Evolutionary conservation across 2,888 invertebrate genomes (phyloP), one percentile per base, ranked within the genome.

Genomic region (Ophion ellenae): DNA sequence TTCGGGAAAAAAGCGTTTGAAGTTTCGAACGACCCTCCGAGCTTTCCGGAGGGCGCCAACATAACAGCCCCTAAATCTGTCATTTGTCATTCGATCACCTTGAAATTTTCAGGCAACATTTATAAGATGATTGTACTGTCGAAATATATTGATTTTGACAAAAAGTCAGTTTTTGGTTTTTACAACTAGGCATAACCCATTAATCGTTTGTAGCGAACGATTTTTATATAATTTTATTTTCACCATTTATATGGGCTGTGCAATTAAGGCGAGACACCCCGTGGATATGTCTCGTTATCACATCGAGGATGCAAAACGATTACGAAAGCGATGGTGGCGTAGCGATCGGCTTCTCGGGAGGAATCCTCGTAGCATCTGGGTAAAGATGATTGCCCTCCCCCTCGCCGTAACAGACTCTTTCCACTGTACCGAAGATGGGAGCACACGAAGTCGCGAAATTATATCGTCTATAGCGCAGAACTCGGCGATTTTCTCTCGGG

Each of bases 261-360:
- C 14, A 14, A 53, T 24, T 36, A 6, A 40, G 11, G 14, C 61
- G 36, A 20, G n/a, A 61, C 61, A 61, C 78, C 45, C 57, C 53
- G 20, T 66, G 75, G 40, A 11, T 28, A 67, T 53, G 89, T 90
- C 90, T 90, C 89, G 90, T 92, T 92, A 92, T 92, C 91, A 90
- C 91, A 91, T 90, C 88, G 89, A 88, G 88, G 88, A 76, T 71
- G 47, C 70, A 76, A 61, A 61, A n/a, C 66, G 75, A 91, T 92
- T 92, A 89, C 90, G 87, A 89, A 90, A 80, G 64, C 77, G 85
- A 90, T 86, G 84, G 85, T 66, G 20, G 32, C 28, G 77, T 85
- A 80, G 87, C 87, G 89, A 89, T 86, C 87, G 83, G 59, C 20
- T 83, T 89, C 89, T 88, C 89, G 64, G 47, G 66, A 73, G 76